A percentile compares a stretch with the other conserved stretches of the same genome.
phyloP scores from a whole-genome alignment of 2,797 vertebrate species.

The Pseudocheirus occidentalis region DNA sequence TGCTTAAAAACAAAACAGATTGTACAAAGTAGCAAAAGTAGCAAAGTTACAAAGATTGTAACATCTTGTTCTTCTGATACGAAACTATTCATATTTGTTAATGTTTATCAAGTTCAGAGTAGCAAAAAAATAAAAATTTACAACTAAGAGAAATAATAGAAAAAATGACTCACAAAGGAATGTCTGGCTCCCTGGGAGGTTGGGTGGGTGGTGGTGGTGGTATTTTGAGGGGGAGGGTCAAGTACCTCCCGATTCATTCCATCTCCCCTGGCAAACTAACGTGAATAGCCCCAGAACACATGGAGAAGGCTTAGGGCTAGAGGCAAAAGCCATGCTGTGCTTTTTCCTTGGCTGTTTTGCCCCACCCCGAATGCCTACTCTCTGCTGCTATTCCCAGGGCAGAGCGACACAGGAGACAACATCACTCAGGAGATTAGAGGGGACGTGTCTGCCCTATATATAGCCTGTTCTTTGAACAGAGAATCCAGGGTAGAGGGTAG shows the following conservation, averaged over 20 bases:
- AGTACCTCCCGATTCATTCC: not conserved
- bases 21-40: not conserved
- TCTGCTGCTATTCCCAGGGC: not conserved
- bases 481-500: not conserved
- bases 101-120: not conserved
- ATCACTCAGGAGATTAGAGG: not conserved
- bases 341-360: not conserved
- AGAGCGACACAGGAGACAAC: not conserved
- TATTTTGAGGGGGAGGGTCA: not conserved
- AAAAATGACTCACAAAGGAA: not conserved
- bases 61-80: not conserved
- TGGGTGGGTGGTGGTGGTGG: not conserved
- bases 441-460: not conserved
- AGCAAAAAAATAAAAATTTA: not conserved
- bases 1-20: not conserved
- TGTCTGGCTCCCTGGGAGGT: not conserved
- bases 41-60: too few relatives aligned
- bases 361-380: not conserved
- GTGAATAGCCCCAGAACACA: not conserved
- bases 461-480: not conserved
- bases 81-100: not conserved
- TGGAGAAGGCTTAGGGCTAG: not conserved
- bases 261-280: not conserved
- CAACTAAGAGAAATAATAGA: not conserved
- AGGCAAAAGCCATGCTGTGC: not conserved